phyloP scores from a whole-genome alignment of 2,888 invertebrate species.

The Electrophaes corylata region DNA sequence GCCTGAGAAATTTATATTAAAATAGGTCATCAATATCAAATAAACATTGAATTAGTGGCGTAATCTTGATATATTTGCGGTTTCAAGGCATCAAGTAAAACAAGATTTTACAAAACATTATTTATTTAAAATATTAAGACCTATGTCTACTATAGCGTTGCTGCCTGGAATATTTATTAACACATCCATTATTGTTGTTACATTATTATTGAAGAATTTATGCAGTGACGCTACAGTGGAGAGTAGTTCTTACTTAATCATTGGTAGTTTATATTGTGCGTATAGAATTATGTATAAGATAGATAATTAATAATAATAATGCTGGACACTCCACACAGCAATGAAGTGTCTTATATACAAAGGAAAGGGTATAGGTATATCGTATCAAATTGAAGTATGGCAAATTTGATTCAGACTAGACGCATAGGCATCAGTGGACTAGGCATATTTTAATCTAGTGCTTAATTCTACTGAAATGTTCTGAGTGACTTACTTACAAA shows the following conservation, averaged over 20 bases:
- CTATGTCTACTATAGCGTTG: conserved; percentile 7
- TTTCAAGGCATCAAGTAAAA: conserved; percentile 24
- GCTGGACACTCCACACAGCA: too few relatives aligned
- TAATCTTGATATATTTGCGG: conserved; percentile 38
- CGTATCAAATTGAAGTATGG: conserved; percentile 23
- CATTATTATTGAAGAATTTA: background rate
- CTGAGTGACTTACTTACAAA: background rate
- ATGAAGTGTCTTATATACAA: background rate
- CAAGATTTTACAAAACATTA: conserved; percentile 10
- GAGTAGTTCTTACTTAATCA: conserved; percentile 6
- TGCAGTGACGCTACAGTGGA: conserved; percentile 6
- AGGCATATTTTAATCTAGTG: conserved; percentile 14
- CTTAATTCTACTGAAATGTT: background rate
- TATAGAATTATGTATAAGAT: conserved; percentile 2
- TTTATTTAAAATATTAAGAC: conserved; percentile 15
- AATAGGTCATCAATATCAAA: conserved; percentile 41
- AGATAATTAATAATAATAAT: background rate
- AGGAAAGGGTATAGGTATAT: background rate
- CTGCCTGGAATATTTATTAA: background rate
- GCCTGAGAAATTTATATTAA: conserved; percentile 46
- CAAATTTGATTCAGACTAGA: conserved; percentile 47
- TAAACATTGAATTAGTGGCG: conserved; percentile 30
- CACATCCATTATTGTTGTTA: too few relatives aligned
- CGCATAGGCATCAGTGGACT: conserved; percentile 5
- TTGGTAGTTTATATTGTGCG: conserved; percentile 1